Base-by-base conservation (phyloP, 1,140 invertebrate genomes). In the Scaptodrosophila lebanonensis region DNA sequence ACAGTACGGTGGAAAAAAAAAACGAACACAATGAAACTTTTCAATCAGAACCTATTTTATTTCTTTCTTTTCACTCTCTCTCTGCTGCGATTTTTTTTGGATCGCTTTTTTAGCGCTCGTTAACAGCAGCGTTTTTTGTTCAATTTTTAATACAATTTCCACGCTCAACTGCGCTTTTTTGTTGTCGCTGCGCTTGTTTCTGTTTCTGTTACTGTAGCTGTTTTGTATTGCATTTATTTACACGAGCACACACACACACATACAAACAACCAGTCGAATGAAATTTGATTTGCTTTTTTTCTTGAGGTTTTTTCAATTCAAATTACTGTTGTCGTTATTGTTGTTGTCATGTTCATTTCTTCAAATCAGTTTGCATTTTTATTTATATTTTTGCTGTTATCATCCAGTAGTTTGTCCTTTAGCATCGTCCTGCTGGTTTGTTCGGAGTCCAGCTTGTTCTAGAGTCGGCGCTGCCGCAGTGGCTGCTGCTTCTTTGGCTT, bases 121-220 rank as follows among this genome's bases (percentile, higher is more conserved):
- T 77, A 77, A 62, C 72, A 66, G 27, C 44, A 18, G 53, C 66
- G 57, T 30, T 25, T 71, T 73, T 73, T 66, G 56, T 48, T 82
- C 65, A 73, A 77, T 79, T 73, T 79, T 77, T 77, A 77, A 73
- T 77, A 73, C 73, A 77, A 77, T 77, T 77, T 77, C 73, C 73
- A 77, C 73, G 73, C 73, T 77, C 72, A 68, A 77, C 68, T 77
- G 73, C 73, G 73, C 73, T 77, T 77, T 77, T 73, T 25, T 25
- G 22, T 25, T 25, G 22, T 25, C 8, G 22, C 8, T 25, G 22
- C 8, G 3, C 22, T 25, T 8, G 22, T 25, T 73, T 64, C 68
- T 51, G 58, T 72, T 53, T 72, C 52, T 50, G 51, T 62, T 56
- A 25, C 54, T 71, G 53, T 66, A 66, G 38, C 51, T 40, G 50